A percentile compares a stretch with the other conserved stretches of the same genome.
phyloP scores from a whole-genome alignment of 2,797 vertebrate species.

The Meda fulgida region DNA sequence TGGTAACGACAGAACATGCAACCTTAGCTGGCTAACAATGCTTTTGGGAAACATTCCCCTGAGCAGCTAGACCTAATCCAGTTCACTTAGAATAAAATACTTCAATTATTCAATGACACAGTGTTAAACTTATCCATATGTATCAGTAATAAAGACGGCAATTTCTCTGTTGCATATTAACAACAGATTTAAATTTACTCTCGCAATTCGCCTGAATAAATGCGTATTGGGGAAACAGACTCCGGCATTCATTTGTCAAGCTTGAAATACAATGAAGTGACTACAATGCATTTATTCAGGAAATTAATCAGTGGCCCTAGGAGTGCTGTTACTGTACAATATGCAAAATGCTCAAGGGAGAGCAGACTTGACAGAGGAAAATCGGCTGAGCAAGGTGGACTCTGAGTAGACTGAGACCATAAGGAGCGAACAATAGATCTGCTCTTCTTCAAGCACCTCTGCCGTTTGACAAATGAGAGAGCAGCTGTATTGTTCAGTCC shows the following conservation, averaged over 20 bases:
- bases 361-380: conserved; percentile 39
- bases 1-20: background rate
- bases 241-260: conserved; percentile 54
- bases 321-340: conserved; percentile 43
- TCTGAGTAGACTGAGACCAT: conserved; percentile 39
- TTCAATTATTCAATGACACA: conserved; percentile 12
- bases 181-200: conserved; percentile 41
- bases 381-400: conserved; percentile 63
- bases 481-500: conserved; percentile 41
- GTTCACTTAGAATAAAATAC: background rate
- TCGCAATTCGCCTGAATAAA: conserved; percentile 35
- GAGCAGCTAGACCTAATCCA: background rate
- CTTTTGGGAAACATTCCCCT: background rate
- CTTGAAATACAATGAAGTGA: conserved; percentile 67
- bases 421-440: conserved; percentile 50
- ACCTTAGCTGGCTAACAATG: background rate
- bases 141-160: conserved; percentile 21
- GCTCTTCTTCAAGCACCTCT: background rate
- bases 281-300: conserved; percentile 67
- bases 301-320: conserved; percentile 67
- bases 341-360: conserved; percentile 52
- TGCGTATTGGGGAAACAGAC: conserved; percentile 38
- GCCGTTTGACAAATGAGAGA: conserved; percentile 14
- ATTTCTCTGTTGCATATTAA: conserved; percentile 53
- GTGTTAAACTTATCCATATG: conserved; percentile 14